These are phyloP conservation scores for Tholera decimalis DNA, from an alignment of 2,888 invertebrate species.

Conservation along the genomic window DNA sequence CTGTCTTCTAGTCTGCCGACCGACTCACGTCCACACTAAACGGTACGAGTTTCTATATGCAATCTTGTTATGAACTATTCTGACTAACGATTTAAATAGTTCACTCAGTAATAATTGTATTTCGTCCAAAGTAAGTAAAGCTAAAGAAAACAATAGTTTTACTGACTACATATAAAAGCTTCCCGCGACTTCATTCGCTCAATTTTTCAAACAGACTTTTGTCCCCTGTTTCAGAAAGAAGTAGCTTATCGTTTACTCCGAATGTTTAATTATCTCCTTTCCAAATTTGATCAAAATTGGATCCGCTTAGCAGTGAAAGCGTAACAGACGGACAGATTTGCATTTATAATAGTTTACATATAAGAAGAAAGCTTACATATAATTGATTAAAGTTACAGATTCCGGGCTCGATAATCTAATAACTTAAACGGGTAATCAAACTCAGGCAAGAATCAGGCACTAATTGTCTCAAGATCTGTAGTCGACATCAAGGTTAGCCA, in stretches of 20 bases:
- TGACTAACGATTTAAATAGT: not conserved
- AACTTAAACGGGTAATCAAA: slow-evolving; percentile 3
- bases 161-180: too few species aligned
- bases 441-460: not conserved
- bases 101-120: not conserved
- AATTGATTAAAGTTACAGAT: too few species aligned
- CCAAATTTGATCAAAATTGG: too few species aligned
- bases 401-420: too few species aligned
- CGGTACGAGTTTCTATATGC: too few species aligned
- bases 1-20: not conserved
- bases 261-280: too few species aligned
- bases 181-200: too few species aligned
- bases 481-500: slow-evolving; percentile 6
- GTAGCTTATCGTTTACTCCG: not conserved
- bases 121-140: not conserved
- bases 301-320: too few species aligned
- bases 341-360: too few species aligned
- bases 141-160: not conserved
- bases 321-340: too few species aligned
- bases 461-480: slow-evolving; percentile 9
- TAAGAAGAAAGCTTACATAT: too few species aligned
- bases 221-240: not conserved
- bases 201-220: not conserved
- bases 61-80: not conserved
- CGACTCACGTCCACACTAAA: not conserved